Conservation (phyloP, 2,888 invertebrate genomes). For the Chydorus sphaericus region DNA sequence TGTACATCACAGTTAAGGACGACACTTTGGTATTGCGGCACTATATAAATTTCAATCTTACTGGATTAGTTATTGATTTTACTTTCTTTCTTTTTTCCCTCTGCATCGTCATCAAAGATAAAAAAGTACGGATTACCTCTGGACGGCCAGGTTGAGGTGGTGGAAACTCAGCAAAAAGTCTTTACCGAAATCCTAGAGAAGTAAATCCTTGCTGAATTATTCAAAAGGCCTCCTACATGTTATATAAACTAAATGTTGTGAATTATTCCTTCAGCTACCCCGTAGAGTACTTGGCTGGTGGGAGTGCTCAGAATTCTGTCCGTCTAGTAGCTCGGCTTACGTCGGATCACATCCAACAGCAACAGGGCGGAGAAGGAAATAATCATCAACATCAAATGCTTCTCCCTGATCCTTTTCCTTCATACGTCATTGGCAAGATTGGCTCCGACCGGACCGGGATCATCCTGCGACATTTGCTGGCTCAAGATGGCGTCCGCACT, state of each 20-base stretch:
- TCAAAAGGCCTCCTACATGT: neutral
- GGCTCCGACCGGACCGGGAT: conserved; percentile 35
- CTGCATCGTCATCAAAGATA: too few species aligned
- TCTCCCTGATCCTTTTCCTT: conserved; percentile 10
- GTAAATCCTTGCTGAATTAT: conserved; percentile 12
- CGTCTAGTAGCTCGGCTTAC: too few species aligned
- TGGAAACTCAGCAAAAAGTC: conserved; percentile 22
- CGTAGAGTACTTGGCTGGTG: conserved; percentile 20
- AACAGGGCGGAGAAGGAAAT: conserved; percentile 20
- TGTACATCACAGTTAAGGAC: conserved; percentile 26
- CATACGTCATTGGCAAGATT: conserved; percentile 36
- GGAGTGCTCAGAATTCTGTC: conserved; percentile 20
- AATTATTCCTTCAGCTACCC: conserved; percentile 16
- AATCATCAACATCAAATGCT: conserved; percentile 24
- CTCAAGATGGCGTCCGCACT: conserved; percentile 31
- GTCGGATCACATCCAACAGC: conserved; percentile 20
- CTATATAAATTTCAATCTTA: neutral
- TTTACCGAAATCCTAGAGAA: conserved; percentile 18
- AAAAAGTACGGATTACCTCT: conserved; percentile 28
- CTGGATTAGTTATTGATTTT: too few species aligned
- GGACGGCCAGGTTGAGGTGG: conserved; percentile 30
- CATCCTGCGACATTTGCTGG: conserved; percentile 29
- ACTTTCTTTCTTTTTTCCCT: too few species aligned
- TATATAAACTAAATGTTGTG: neutral
- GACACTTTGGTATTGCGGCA: conserved; percentile 24